phyloP scores from a whole-genome alignment of 2,113 vertebrate species.

The Aythya baeri region DNA sequence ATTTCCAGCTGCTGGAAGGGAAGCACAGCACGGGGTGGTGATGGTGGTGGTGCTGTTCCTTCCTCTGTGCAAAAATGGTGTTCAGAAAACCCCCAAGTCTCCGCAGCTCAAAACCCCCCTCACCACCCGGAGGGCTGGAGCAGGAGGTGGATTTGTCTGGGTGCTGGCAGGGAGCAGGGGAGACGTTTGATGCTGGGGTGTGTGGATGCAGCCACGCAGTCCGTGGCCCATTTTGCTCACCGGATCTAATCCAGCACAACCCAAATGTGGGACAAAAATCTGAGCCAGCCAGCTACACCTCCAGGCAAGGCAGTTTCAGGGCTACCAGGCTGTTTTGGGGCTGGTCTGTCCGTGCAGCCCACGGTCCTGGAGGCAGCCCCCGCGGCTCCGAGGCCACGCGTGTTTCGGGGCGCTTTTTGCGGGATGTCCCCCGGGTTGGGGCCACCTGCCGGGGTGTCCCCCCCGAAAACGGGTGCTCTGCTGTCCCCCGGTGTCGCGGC shows the following conservation, averaged over 20 bases:
- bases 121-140: too few relatives aligned
- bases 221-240: fast-evolving
- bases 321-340: neutral
- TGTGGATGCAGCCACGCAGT: neutral
- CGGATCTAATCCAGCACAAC: neutral
- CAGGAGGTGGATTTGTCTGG: too few relatives aligned
- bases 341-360: neutral
- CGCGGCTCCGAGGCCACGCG: too few relatives aligned
- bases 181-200: too few relatives aligned
- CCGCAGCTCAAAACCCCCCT: too few relatives aligned
- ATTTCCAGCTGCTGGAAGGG: neutral
- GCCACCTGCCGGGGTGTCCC: neutral
- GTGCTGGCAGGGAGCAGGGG: too few relatives aligned
- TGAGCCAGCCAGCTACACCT: fast-evolving
- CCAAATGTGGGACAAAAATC: neutral
- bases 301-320: neutral
- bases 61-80: neutral
- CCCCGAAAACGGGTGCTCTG: too few relatives aligned
- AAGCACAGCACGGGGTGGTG: neutral
- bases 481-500: neutral
- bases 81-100: too few relatives aligned
- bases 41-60: neutral
- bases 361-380: neutral
- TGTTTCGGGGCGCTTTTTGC: too few relatives aligned
- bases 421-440: too few relatives aligned